Percentiles rank a stretch among this genome's conserved stretches.
Conservation (phyloP, 2,797 vertebrate genomes). For the Oryzias dopingdopingensis region DNA sequence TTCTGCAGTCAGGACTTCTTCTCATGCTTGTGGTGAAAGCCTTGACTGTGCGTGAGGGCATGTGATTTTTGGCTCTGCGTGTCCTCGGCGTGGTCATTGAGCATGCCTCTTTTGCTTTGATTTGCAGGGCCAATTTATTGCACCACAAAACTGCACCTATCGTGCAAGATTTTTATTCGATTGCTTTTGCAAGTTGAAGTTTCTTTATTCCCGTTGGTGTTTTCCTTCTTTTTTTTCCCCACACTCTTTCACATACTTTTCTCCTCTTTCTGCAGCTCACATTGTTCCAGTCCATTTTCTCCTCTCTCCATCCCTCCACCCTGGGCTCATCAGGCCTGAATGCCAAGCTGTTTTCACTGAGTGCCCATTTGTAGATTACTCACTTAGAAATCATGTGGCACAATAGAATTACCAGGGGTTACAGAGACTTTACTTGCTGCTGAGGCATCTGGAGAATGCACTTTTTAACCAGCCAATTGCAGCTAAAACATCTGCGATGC, state of each 20-base stretch:
- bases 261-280: background rate
- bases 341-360: conserved; percentile 63
- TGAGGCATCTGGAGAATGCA: conserved; percentile 73
- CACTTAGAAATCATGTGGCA: conserved; percentile 70
- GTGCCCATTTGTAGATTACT: conserved; percentile 69
- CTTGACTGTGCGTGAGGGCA: background rate
- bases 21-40: too few species aligned
- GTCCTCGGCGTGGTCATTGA: too few species aligned
- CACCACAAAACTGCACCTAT: too few species aligned
- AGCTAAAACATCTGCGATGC: conserved; percentile 42
- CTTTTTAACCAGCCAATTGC: conserved; percentile 61
- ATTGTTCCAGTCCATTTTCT: background rate
- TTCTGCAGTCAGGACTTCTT: too few species aligned
- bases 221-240: conserved; percentile 3
- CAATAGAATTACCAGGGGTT: conserved; percentile 68
- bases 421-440: conserved; percentile 66
- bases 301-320: background rate
- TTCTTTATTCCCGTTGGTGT: background rate
- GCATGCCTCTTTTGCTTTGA: too few species aligned
- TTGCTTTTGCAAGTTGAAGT: background rate
- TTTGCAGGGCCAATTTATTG: too few species aligned
- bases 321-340: conserved; percentile 48
- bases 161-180: too few species aligned
- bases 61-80: background rate
- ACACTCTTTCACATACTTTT: background rate